Base-by-base conservation (phyloP, 2,797 vertebrate species). In the Carcharodon carcharias region DNA sequence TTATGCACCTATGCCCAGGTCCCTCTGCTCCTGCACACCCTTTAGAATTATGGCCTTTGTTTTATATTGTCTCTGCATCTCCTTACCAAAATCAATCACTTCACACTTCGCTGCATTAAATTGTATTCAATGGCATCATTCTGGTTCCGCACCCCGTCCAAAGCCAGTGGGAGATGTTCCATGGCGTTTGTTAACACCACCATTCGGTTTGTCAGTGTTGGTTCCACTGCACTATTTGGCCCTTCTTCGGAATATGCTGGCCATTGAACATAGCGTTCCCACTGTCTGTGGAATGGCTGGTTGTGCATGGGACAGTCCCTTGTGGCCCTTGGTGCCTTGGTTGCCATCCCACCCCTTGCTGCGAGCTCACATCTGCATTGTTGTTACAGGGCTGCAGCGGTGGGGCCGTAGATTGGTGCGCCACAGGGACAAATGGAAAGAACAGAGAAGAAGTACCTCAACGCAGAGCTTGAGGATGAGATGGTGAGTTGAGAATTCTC, bases 391-490 rank as follows among this genome's bases (percentile, higher is more conserved):
- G 96, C 96, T 96, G 96, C 96, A 96, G 95, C 69, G 96, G 87
- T 96, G 96, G 96, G 95, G 96, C 85, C 96, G 96, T 63, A 96
- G 96, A 88, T 93, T 96, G 71, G 96, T 96, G 35, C 96, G 96
- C n/a, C 96, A 96, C 28, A 96, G 96, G 93, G 96, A 96, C 96
- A 95, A 95, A 96, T 96, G 96, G 96, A 96, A 96, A 96, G 96
- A 96, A 87, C 87, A 61, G 96, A 96, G 96, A 96, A 61, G 95
- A 95, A 82, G 85, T 96, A 96, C 56, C 80, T 96, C 92, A 96
- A 96, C 89, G 96, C 58, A 3, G 96, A 88, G 73, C 85, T 96
- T 45, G 96, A 96, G 93, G 96, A 96, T 93, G 96, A 96, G 93
- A 96, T 96, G 96, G 96, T 96, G 96, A 96, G 96, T 54, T 1